phyloP scores from a whole-genome alignment of 2,888 invertebrate species.

The Monochamus alternatus region DNA sequence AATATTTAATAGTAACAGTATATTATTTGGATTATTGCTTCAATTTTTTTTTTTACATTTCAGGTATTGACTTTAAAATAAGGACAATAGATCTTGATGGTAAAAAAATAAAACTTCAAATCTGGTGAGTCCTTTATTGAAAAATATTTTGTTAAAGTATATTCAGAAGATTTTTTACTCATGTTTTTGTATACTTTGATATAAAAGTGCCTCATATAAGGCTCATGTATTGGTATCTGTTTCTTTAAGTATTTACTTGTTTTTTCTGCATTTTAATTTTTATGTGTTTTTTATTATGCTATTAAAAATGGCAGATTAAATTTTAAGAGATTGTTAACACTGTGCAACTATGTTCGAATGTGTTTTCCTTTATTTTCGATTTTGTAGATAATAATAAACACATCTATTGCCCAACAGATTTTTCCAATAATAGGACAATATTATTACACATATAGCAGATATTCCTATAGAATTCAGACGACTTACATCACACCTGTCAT shows the following conservation, averaged over 20 bases:
- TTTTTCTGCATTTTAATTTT: too few relatives aligned
- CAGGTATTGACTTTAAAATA: slow-evolving; percentile 99
- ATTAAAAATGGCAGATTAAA: slow-evolving; percentile 2
- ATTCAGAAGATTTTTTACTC: neutral
- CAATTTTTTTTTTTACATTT: slow-evolving; percentile 61
- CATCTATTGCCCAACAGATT: too few relatives aligned
- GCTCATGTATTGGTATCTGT: too few relatives aligned
- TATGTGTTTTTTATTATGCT: neutral
- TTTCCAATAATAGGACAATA: neutral
- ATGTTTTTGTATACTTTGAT: too few relatives aligned
- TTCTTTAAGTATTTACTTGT: neutral
- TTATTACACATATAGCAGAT: too few relatives aligned
- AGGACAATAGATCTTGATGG: slow-evolving; percentile 98
- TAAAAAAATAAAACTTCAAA: slow-evolving; percentile 98
- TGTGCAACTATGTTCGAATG: too few relatives aligned
- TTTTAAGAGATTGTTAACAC: slow-evolving; percentile 11
- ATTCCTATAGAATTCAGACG: too few relatives aligned
- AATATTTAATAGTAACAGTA: neutral
- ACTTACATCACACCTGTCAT: too few relatives aligned
- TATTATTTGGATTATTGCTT: neutral
- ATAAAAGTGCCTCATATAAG: too few relatives aligned
- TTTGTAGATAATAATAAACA: too few relatives aligned
- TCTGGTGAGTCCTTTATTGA: slow-evolving; percentile 83
- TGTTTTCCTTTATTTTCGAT: too few relatives aligned
- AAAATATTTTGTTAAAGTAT: neutral